Base-by-base conservation (phyloP, 1,140 invertebrate genomes). In the Tribolium castaneum region DNA sequence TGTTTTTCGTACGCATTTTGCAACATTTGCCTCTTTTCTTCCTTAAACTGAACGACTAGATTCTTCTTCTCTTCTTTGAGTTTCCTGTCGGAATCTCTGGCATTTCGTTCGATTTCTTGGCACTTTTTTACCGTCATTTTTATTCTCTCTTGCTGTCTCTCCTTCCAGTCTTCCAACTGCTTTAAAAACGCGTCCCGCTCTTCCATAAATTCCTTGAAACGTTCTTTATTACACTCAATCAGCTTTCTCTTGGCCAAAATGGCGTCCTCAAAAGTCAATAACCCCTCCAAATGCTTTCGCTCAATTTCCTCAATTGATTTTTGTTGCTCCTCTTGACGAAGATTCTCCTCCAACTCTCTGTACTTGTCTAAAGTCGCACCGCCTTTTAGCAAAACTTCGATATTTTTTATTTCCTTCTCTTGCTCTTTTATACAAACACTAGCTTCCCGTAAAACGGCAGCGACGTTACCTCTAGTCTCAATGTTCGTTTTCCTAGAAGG, bases 251-350 rank as follows among this genome's bases (percentile, higher is more conserved):
- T 90, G 1, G 89, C 88, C 71, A 90, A 82, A 62, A 89, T 82
- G 16, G 90, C 89, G 83, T 90, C 89, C 86, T 91, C 90, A 72
- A 88, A 85, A 10, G 87, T 87, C 50, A 91, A 84, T 80, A 89
- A 86, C n/a, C 89, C 89, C 80, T 88, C 78, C 14, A 91, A 82
- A 85, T 89, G 89, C 83, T 90, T 90, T 81, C 81, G 87, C 86
- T 90, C 87, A 78, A 90, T 89, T 50, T 88, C 85, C 25, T 88
- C 81, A 19, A 90, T 78, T 72, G 87, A 81, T 80, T 89, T 83
- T 83, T 87, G 85, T 84, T 90, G 86, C 52, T 82, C 86, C 81
- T 87, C 83, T 80, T 87, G 84, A 45, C 88, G 84, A 54, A 87
- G 82, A 59, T 86, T 84, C 59, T 88, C 84, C 80, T 88, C 85